These are phyloP conservation scores for Synanthedon tipuliformis DNA, from an alignment of 2,888 invertebrate species.

Conservation along the genomic window DNA sequence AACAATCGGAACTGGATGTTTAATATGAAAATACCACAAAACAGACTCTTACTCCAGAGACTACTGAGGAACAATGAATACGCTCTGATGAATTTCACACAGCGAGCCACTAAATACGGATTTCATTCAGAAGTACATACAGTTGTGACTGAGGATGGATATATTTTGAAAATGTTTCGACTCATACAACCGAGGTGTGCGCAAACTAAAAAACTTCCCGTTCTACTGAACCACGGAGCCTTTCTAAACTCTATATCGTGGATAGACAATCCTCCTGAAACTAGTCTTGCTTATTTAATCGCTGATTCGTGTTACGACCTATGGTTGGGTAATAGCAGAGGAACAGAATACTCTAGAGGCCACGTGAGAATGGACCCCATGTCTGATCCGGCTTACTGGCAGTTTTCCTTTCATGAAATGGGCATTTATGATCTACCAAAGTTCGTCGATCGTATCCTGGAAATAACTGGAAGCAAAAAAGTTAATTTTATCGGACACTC, in stretches of 20 bases:
- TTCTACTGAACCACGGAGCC: not conserved
- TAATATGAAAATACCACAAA: too few relatives aligned
- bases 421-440: not conserved
- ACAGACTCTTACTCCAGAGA: too few relatives aligned
- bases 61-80: too few relatives aligned
- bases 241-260: not conserved
- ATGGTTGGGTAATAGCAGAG: not conserved
- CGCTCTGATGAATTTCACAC: not conserved
- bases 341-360: not conserved
- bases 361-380: not conserved
- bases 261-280: not conserved
- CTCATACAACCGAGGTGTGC: not conserved
- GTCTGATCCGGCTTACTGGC: not conserved
- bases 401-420: not conserved
- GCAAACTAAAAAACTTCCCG: not conserved
- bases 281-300: not conserved
- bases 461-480: not conserved
- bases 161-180: slow-evolving; percentile 1
- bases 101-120: slow-evolving; percentile 1
- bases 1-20: too few relatives aligned
- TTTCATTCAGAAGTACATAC: not conserved
- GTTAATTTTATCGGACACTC: not conserved
- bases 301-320: not conserved
- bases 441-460: not conserved
- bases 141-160: not conserved